A percentile compares a stretch with the other conserved stretches of the same genome.
These are phyloP conservation scores for Zaprionus lineosus DNA, from an alignment of 2,888 invertebrate genomes.

Conservation along the genomic window DNA sequence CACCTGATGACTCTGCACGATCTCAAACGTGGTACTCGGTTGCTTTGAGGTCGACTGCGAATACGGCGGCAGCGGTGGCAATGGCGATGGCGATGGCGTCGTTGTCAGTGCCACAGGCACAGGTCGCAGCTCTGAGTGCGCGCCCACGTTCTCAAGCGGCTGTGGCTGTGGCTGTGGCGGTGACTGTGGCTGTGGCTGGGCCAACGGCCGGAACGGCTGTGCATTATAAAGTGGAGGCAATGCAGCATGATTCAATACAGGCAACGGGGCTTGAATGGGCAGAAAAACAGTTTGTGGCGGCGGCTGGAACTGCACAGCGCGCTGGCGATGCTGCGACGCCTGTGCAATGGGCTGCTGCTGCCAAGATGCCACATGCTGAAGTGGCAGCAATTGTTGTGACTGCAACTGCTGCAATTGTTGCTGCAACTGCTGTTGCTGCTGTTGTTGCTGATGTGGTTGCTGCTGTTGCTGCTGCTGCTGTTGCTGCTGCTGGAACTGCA, in stretches of 20 bases:
- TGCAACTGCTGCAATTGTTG: conserved; percentile 79
- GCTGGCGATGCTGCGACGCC: conserved; percentile 58
- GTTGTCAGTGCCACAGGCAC: conserved; percentile 50
- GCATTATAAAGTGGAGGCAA: conserved; percentile 86
- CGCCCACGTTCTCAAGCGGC: conserved; percentile 68
- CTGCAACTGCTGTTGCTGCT: conserved; percentile 25
- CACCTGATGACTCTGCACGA: conserved; percentile 86
- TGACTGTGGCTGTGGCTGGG: conserved; percentile 50
- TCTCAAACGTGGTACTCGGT: conserved; percentile 73
- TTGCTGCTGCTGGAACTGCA: conserved; percentile 5
- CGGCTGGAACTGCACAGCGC: conserved; percentile 48
- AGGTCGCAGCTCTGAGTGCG: conserved; percentile 76
- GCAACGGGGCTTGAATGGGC: conserved; percentile 86
- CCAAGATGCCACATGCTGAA: conserved; percentile 30
- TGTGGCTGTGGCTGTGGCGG: conserved; percentile 60
- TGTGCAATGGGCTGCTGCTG: conserved; percentile 41
- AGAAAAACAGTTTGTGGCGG: conserved; percentile 53
- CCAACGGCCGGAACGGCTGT: conserved; percentile 83
- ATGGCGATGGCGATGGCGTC: conserved; percentile 12
- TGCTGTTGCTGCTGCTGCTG: conserved; percentile 44
- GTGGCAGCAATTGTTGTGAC: conserved; percentile 40
- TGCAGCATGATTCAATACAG: conserved; percentile 86
- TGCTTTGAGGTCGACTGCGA: background rate
- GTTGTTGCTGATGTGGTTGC: conserved; percentile 46
- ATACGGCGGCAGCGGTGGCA: conserved; percentile 9